Evolutionary conservation across 2,113 vertebrate species (phyloP), one percentile per base, ranked within the genome.

Genomic region (Tiliqua scincoides): DNA sequence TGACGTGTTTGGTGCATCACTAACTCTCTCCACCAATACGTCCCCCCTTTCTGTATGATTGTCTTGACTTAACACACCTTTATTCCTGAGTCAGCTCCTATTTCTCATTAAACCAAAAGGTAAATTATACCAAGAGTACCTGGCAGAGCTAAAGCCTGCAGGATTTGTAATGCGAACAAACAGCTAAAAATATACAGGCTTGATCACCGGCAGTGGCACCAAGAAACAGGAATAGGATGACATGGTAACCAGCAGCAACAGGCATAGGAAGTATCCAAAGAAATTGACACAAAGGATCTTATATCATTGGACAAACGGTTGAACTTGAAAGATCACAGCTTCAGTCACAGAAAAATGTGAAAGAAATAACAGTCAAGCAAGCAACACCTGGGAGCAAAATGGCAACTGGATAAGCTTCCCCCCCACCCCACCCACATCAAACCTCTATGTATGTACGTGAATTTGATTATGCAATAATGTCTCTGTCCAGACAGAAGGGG

Each of bases 71-170:
- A 93, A 93, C 90, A 87, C 3, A 1, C 87, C 93, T 93, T 93
- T 93, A 94, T 94, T 83, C 93, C 93, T 88, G 94, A 95, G 89
- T 95, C 95, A 95, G 95, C 95, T 93, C 93, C 93, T 94, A 91
- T 95, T 96, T 95, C 93, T 94, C 92, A 90, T 94, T 96, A 95
- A 95, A 95, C 93, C 92, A 85, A 86, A 95, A 96, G 93, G 96
- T 94, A 95, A 96, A 96, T 95, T 95, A 93, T 89, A 91, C 82
- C 32, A 85, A 84, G 90, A 92, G 87, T 90, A 90, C 79, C 89
- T 86, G 91, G 93, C 90, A 85, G 32, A 81, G 87, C 82, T 93
- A 83, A 93, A 94, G 91, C 92, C 17, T 0, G 78, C 79, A 93
- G 86, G 91, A 93, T 95, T 91, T 89, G 90, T 93, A 93, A 90